These are phyloP conservation scores for Pogoniulus pusillus DNA, from an alignment of 2,797 vertebrate species.

Conservation along the genomic window DNA sequence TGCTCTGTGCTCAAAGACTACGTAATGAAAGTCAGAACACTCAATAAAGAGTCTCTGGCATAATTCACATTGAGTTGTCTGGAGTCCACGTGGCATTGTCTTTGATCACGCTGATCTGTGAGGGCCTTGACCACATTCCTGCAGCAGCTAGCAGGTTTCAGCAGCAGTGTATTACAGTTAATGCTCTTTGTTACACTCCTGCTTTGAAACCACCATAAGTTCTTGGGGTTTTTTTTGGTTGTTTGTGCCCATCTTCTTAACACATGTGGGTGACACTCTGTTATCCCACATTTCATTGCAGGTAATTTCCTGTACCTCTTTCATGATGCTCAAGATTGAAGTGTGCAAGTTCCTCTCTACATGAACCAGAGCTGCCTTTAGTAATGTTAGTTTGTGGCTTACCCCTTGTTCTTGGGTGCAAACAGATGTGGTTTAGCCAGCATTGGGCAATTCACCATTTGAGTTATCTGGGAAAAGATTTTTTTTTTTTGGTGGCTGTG, in stretches of 20 bases:
- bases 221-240: background rate
- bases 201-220: background rate
- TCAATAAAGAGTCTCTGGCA: too few species aligned
- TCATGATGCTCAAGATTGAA: background rate
- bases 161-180: background rate
- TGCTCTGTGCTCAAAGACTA: too few species aligned
- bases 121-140: too few species aligned
- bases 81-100: too few species aligned
- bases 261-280: background rate
- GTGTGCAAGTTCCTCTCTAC: background rate
- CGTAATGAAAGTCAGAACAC: too few species aligned
- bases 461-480: background rate
- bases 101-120: too few species aligned
- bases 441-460: background rate
- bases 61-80: too few species aligned
- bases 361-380: accelerated
- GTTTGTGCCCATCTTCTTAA: background rate
- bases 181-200: background rate
- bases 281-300: background rate
- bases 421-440: background rate
- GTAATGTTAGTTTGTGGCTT: background rate
- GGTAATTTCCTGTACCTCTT: background rate
- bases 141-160: too few species aligned
- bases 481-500: background rate
- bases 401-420: background rate